Base-by-base conservation (phyloP, 64 coral and sea anemone genomes). In the Cladopsammia gracilis region DNA sequence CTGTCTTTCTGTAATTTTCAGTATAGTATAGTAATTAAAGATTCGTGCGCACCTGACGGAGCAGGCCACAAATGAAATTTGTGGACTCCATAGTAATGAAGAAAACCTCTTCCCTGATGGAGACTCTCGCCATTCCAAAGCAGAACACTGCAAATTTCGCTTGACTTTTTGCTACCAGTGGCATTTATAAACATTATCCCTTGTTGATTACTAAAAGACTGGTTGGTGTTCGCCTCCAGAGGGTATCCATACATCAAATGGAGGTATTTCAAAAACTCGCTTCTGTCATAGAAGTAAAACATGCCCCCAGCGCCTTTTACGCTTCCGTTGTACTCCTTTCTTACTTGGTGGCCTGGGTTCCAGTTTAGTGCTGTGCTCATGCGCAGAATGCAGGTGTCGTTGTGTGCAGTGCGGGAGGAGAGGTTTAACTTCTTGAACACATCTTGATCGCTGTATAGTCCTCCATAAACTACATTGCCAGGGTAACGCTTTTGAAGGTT, bases 141-240 rank as follows among this genome's bases (percentile, higher is more conserved):
- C 47, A 97, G 42, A 71, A 93, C 92, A 43, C 85, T 79, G 19
- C 96, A 97, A 47, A 57, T 51, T 14, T 79, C 48, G n/a, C 71
- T 69, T 1, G 65, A 58, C 2, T 48, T 62, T 3, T 81, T 64
- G 18, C 11, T 25, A 24, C 45, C 61, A 10, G 88, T 76, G 6
- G 88, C 70, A n/a, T 91, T 91, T n/a, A 97, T 78, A 2, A 88
- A 23, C 96, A 97, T 97, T 65, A 97, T 97, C 18, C 96, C 96
- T 13, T 64, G 42, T 64, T 73, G 53, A 0, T 88, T 76, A 11
- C 42, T 85, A 15, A 97, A 97, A 12, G 9, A 59, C n/a, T 77
- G 70, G 5, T 62, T 84, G 0, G 44, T 84, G 9, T 66, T 68
- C 14, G 80, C 49, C 45, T n/a, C 4, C 19, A 67, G 7, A 0